Base-by-base conservation (phyloP, 2,888 invertebrate species). In the Leucania comma region DNA sequence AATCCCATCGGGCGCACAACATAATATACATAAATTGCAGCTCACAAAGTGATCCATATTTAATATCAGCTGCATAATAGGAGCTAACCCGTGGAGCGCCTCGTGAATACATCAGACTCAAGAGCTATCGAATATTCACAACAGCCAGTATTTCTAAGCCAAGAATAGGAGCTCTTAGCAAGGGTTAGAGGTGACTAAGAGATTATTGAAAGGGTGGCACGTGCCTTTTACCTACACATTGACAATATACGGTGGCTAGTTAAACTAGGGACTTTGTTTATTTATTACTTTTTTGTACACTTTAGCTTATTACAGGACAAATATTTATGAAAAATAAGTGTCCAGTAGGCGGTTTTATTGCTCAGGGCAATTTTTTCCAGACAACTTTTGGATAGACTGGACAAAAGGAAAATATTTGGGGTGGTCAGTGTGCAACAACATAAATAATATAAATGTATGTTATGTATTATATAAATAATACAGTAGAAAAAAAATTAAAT, bases 81-180 rank as follows among this genome's bases (percentile, higher is more conserved):
- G 12, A 68, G 14, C 17, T 24, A 22, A 51, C 32, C 64, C 51
- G 20, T 14, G 3, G 35, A 72, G 59, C 26, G 38, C n/a, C 53
- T 42, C 56, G 38, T 77, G 77, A 77, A 68, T 73, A 77, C 63
- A 77, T 63, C 56, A 42, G 50, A 48, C 46, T 35, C 24, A 14
- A 26, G 63, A 48, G 77, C 26, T 42, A 68, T 77, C 60, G 73
- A 73, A 73, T 68, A 77, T 77, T 72, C 68, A 72, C 66, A 35
- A 68, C 56, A 56, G 48, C 51, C 17, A 57, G 73, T 70, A 76
- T 62, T 38, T 58, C 65, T 65, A 63, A 42, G 66, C 72, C 54
- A 61, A 73, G 77, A 77, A 77, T 77, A 57, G 67, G 32, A 59
- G 68, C 77, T 77, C 63, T 77, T 77, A 77, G 75, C 24, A 48